Base-by-base conservation (phyloP, 2,797 vertebrate species). In the Fistularia tabacaria region DNA sequence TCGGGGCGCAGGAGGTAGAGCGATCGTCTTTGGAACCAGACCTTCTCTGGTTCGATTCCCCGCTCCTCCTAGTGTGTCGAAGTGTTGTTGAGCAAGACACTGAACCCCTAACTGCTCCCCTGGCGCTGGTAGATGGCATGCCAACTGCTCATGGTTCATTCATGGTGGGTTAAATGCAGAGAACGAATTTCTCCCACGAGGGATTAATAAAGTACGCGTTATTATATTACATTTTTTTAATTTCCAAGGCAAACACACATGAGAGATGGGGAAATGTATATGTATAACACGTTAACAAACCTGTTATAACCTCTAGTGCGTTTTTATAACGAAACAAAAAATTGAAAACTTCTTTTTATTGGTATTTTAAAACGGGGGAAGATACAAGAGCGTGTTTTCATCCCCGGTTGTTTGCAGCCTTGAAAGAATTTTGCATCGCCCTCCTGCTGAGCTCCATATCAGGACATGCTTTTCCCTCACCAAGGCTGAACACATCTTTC, bases 401-500 rank as follows among this genome's bases (percentile, higher is more conserved):
- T 85, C 84, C 86, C 83, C 81, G 38, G 48, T 59, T 48, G 49
- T 64, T 75, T 62, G 25, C 54, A 81, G 67, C 86, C 89, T 90
- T 89, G 85, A 79, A 37, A 62, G 64, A 59, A 62, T 59, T 63
- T 71, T 7, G 13, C 38, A 64, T 59, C 57, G 49, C 37, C 62
- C 40, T 64, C 14, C 9, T 6, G 38, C 14, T 50, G 46, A 76
- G 65, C 65, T 62, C 46, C 4, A 64, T 88, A 78, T 83, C 87
- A 86, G 90, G 69, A 92, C 89, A 83, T 84, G 25, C 81, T 83
- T 87, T 84, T 82, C 88, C 66, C 25, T 71, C 46, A 49, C 38
- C 89, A 91, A 91, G 90, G 90, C 61, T 71, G 53, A 80, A 69
- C 43, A 55, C 47, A 61, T 78, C 37, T 71, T 63, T 49, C 3